phyloP scores from a whole-genome alignment of 2,797 vertebrate species.

The Smutsia temminckii region DNA sequence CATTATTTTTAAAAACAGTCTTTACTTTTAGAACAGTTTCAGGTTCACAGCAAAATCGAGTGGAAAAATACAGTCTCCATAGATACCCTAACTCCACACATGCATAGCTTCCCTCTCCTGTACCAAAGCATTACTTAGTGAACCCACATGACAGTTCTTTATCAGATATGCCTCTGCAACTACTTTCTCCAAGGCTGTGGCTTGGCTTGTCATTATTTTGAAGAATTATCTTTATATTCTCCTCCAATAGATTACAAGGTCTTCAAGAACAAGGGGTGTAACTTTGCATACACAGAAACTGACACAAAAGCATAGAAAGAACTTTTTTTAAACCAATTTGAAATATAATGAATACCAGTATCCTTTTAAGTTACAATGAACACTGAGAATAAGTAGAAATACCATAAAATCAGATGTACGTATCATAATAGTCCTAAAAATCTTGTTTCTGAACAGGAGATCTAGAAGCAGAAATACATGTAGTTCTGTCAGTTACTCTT shows the following conservation, averaged over 20 bases:
- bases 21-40: background rate
- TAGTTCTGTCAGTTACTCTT: conserved; percentile 10
- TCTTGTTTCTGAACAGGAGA: conserved; percentile 3
- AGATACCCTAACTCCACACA: background rate
- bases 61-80: background rate
- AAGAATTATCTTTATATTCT: conserved; percentile 30
- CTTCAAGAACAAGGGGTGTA: background rate
- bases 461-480: background rate
- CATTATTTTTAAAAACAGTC: background rate
- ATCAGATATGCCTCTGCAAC: background rate
- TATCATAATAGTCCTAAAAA: background rate
- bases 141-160: background rate
- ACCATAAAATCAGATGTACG: background rate
- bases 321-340: background rate
- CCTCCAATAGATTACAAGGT: background rate
- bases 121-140: background rate
- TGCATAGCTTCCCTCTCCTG: no score
- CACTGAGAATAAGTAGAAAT: background rate
- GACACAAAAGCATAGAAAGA: background rate
- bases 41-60: background rate
- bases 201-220: background rate
- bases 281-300: background rate
- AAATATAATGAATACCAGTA: background rate
- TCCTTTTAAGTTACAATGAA: background rate
- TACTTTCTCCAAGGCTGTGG: background rate